Conservation (phyloP, 2,113 vertebrate species). For the Crotophaga sulcirostris region DNA sequence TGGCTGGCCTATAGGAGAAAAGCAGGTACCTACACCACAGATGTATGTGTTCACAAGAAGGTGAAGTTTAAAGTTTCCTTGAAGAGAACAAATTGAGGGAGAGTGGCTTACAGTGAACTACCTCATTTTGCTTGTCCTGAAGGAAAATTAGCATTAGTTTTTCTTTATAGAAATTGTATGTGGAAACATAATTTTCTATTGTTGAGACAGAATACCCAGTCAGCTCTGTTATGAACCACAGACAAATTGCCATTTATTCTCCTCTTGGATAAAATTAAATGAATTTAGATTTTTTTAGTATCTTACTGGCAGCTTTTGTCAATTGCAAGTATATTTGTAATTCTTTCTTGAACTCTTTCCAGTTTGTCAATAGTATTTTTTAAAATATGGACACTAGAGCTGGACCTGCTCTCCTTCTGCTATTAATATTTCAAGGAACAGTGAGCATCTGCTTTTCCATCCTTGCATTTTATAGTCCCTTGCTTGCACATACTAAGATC, state of each 20-base stretch:
- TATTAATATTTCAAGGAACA: not conserved
- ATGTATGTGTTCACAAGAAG: not conserved
- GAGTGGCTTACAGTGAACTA: not conserved
- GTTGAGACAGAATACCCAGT: constrained; percentile 4
- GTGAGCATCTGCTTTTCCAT: not conserved
- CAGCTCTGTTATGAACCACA: not conserved
- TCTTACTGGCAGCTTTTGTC: not conserved
- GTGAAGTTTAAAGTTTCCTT: constrained; percentile 29
- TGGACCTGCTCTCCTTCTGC: not conserved
- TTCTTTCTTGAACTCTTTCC: not conserved
- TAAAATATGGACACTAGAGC: not conserved
- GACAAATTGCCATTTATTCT: not conserved
- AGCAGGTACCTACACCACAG: not conserved
- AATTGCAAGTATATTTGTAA: not conserved
- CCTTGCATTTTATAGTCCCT: not conserved
- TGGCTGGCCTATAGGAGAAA: constrained; percentile 13
- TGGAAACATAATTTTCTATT: constrained; percentile 52
- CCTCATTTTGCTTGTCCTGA: not conserved
- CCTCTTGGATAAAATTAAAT: not conserved
- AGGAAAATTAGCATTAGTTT: constrained; percentile 32
- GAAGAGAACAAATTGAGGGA: not conserved
- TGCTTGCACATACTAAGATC: not conserved
- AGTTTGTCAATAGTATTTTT: not conserved
- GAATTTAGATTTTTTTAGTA: not conserved
- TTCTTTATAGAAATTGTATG: not conserved